Base-by-base conservation (phyloP, 2,797 vertebrate species). In the Enteromius treurensis region DNA sequence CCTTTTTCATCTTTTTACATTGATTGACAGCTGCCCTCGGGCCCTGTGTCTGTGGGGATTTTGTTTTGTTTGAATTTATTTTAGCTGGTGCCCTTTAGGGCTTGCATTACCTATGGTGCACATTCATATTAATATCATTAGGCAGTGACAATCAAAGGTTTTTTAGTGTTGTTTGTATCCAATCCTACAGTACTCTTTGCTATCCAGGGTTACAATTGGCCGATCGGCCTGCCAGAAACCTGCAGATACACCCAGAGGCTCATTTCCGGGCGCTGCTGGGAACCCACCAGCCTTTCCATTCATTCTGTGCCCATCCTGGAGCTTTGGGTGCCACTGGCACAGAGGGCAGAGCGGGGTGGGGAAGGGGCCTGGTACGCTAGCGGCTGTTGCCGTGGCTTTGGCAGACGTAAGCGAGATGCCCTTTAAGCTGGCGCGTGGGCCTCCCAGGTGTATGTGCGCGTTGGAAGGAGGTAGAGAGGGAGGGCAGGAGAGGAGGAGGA, bases 221-320 rank as follows among this genome's bases (percentile, higher is more conserved):
- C 23, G n/a, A 8, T 75, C 1, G 9, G 14, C 23, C 14, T 79
- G 29, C 53, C 76, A 65, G 40, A 21, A 71, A 21, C 53, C 71
- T 76, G 14, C 64, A 40, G 64, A 58, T 26, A 58, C 73, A 53
- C 51, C 73, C 34, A n/a, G 6, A 86, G 69, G 78, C 65, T 84
- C 71, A 73, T 86, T 86, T 84, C 64, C 34, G 29, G n/a, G 64
- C 77, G 55, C 69, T 64, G 81, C 78, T 81, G 29, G 77, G 62
- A 64, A 68, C 21, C 13, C 47, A 51, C 45, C 60, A 79, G 14
- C 77, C 32, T 37, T 68, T 23, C 62, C 32, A 51, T 32, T 68
- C 47, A 67, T 23, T 53, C 9, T 14, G 47, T 79, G 64, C 62
- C 62, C 64, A 68, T 71, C 65, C 67, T 80, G 10, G 67, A 23